Base-by-base conservation (phyloP, 2,113 vertebrate species). In the Glaucomys volans region DNA sequence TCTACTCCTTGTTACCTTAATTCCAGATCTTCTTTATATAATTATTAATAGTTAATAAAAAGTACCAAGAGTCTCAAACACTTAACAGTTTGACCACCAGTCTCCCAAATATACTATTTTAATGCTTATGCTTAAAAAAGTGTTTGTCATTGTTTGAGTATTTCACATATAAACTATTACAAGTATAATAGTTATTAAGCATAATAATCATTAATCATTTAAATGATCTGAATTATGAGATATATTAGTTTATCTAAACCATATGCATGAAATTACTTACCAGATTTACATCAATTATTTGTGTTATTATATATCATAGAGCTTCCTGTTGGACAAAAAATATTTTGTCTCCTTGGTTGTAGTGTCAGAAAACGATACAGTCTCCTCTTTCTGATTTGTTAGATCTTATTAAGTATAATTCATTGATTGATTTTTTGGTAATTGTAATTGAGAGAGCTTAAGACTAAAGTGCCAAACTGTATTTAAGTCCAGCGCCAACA, bases 11-110 rank as follows among this genome's bases (percentile, higher is more conserved):
- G 92, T 93, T 89, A 72, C 11, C 87, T 92, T 94, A 62, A 67
- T 44, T 82, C 75, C 79, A 91, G 50, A 62, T 74, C 62, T 79
- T 83, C 16, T 82, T 59, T 42, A 40, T 86, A 9, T 37, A 76
- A 80, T 76, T 47, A 82, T 54, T 94, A 91, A 67, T 54, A 81
- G 30, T 50, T 89, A 89, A 94, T 59, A 20, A 75, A 37, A 94
- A 97, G 37, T 84, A 75, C 66, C 44, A 92, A 59, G 37, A 83
- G 3, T 92, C 17, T 91, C 90, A 92, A 92, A 92, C 64, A 26
- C 52, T 62, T 52, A 92, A 66, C 40, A 66, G 11, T 71, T 90
- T 62, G 16, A 86, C 16, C 80, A 62, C n/a, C 32, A 72, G 6
- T 71, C 17, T 69, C 96, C 75, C 64, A 76, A 90, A 89, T 76